These are phyloP conservation scores for Clusia tigrina DNA, from an alignment of 2,888 invertebrate species.

Conservation along the genomic window DNA sequence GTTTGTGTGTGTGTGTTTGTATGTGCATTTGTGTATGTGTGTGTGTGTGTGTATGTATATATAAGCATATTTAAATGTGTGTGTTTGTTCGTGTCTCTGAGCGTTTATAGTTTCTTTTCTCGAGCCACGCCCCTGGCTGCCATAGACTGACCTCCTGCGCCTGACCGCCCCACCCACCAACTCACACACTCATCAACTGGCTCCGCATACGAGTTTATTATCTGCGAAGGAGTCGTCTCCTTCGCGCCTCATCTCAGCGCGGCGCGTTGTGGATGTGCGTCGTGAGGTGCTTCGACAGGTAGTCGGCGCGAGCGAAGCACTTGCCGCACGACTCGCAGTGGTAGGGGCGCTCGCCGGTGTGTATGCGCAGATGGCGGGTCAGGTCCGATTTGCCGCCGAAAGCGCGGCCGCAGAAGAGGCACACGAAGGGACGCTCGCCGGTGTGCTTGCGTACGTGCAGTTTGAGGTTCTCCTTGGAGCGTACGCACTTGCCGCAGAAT, in stretches of 20 bases:
- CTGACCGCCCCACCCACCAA: neutral
- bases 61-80: constrained; percentile 4
- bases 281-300: constrained; percentile 88
- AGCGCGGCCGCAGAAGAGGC: constrained; percentile 86
- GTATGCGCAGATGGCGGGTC: constrained; percentile 85
- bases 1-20: constrained; percentile 16
- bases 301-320: constrained; percentile 89
- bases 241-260: constrained; percentile 66
- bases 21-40: constrained; percentile 23
- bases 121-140: neutral
- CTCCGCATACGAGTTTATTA: constrained; percentile 45
- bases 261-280: constrained; percentile 85
- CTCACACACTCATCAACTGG: neutral
- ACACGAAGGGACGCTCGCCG: constrained; percentile 89
- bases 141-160: neutral
- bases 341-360: constrained; percentile 89
- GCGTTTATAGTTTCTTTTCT: neutral
- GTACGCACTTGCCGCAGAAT: constrained; percentile 88
- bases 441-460: constrained; percentile 87
- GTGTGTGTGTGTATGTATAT: too few species aligned
- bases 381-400: constrained; percentile 89
- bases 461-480: constrained; percentile 88
- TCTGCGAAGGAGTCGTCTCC: constrained; percentile 66
- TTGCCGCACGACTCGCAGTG: constrained; percentile 93
- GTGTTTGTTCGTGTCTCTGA: neutral